These are phyloP conservation scores for Oreohelix idahoensis DNA, from an alignment of 1,140 invertebrate genomes.

Conservation along the genomic window DNA sequence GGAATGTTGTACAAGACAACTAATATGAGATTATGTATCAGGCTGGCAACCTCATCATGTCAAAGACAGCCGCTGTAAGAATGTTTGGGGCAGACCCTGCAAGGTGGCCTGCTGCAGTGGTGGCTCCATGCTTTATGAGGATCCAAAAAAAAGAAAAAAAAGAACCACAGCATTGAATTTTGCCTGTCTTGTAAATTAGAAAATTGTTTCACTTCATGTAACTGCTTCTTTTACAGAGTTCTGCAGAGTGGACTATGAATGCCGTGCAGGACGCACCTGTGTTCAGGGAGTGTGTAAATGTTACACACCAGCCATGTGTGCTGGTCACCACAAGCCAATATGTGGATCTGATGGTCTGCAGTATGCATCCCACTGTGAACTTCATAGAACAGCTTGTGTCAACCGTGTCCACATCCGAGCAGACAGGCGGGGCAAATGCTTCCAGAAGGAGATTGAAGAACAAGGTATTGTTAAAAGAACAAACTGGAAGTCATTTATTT, in stretches of 20 bases:
- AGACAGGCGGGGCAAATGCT: constrained; percentile 56
- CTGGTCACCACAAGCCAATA: constrained; percentile 77
- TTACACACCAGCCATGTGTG: constrained; percentile 75
- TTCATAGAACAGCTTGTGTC: constrained; percentile 82
- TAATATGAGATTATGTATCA: no score
- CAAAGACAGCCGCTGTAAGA: no score
- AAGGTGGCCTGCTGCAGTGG: no score
- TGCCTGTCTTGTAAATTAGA: no score
- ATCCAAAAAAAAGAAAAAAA: no score
- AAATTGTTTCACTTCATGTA: background rate
- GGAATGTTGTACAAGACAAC: no score
- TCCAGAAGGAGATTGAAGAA: constrained; percentile 16
- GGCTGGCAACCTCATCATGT: no score
- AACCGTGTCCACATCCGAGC: constrained; percentile 77
- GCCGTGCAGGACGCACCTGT: constrained; percentile 81
- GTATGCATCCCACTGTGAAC: constrained; percentile 84
- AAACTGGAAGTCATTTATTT: no score
- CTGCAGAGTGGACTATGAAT: constrained; percentile 68
- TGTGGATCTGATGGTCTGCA: constrained; percentile 83
- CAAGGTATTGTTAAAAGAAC: background rate
- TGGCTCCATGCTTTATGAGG: no score
- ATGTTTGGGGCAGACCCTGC: no score
- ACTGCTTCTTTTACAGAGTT: constrained; percentile 49
- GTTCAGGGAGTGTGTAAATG: constrained; percentile 79
- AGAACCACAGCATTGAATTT: no score